Evolutionary conservation across 1,140 invertebrate genomes (phyloP), one percentile per base, ranked within the genome.

Genomic region (Hycleus cichorii): DNA sequence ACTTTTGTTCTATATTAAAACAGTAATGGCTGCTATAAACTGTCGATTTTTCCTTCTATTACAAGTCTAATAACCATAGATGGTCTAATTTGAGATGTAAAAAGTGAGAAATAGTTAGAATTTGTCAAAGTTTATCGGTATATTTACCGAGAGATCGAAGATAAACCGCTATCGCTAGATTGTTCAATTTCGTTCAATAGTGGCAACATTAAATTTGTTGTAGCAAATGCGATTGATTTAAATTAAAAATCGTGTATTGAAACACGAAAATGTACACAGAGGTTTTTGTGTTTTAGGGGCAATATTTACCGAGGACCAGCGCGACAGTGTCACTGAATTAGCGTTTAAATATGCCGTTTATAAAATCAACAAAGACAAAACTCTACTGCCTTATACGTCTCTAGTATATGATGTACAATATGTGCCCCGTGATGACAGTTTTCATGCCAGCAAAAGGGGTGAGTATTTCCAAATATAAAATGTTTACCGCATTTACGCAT

Each of bases 311-410:
- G 90, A 94, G 67, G 89, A 94, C 62, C 86, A 92, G 63, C 86
- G 88, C 62, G 89, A 90, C 60, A 89, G 87, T 60, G 87, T 85
- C 55, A 82, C 86, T 0, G 92, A 95, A 72, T 75, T 93, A 55
- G 90, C 93, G 2, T 95, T 95, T 75, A 94, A 95, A 68, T 95
- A 95, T 74, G 91, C 92, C 2, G 90, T 95, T 2, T 93, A 93
- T 74, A 83, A 88, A 49, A 90, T 95, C 53, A 95, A 95, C 75
- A 91, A 90, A 68, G 91, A 95, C 63, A 82, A 85, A 51, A 81
- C 78, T 50, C 74, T 95, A 9, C 75, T 95, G 45, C 87, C 91
- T 3, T 90, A 93, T 64, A 92, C 87, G 1, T 93, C 90, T 0
- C 75, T 95, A 27, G 85, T 92, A 1, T 94, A 94, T 69, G 90